Evolutionary conservation across 2,113 vertebrate genomes (phyloP).

Genomic region (Cyanoramphus novaezelandiae): DNA sequence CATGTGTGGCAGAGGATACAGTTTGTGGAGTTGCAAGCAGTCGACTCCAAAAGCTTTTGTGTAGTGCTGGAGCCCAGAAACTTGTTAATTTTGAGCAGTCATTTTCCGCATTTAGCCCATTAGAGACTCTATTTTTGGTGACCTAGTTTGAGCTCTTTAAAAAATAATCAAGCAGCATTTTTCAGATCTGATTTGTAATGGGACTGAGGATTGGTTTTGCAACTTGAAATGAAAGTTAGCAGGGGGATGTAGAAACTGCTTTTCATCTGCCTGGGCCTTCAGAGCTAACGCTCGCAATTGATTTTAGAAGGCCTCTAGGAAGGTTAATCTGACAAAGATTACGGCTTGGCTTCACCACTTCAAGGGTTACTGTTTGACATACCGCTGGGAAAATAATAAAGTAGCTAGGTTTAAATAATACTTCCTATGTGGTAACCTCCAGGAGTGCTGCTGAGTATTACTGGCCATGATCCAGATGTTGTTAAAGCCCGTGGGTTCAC

Average conservation of each 20-base stretch:
- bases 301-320: constrained; percentile 35
- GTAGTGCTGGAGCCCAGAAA: constrained; percentile 55
- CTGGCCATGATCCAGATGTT: not conserved
- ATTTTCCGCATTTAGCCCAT: constrained; percentile 72
- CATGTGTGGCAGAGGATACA: constrained; percentile 45
- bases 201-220: constrained; percentile 44
- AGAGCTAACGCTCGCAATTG: not conserved
- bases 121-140: constrained; percentile 71
- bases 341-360: constrained; percentile 11
- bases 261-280: constrained; percentile 22
- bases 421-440: not conserved
- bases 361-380: not conserved
- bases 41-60: constrained; percentile 64
- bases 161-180: constrained; percentile 72
- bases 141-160: constrained; percentile 70
- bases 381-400: constrained; percentile 12
- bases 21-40: constrained; percentile 60
- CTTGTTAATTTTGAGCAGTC: constrained; percentile 70
- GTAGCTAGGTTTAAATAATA: constrained; percentile 26
- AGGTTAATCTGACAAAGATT: constrained; percentile 40
- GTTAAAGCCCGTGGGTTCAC: not conserved
- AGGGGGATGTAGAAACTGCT: not conserved
- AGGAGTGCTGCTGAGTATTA: not conserved
- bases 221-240: constrained; percentile 35
- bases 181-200: constrained; percentile 58